phyloP scores from a whole-genome alignment of 2,888 invertebrate species.

The Latrodectus hesperus region DNA sequence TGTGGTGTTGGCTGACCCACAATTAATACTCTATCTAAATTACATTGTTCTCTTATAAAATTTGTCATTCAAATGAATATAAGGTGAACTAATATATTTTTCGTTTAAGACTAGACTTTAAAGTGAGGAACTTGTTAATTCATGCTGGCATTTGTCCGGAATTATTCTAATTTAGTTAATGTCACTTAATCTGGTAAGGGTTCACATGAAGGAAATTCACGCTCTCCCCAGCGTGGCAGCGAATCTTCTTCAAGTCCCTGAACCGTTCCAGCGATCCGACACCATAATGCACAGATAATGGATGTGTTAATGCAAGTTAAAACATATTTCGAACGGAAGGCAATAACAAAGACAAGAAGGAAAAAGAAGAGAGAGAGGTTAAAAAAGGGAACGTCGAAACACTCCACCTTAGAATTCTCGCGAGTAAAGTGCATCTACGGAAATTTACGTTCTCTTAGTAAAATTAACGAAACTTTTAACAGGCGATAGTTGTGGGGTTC shows the following conservation, averaged over 20 bases:
- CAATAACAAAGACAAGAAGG: not conserved
- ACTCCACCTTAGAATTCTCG: not conserved
- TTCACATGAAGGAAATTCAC: not conserved
- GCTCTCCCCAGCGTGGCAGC: not conserved
- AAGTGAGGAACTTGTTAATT: no score
- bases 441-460: slow-evolving; percentile 57
- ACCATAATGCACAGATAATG: not conserved
- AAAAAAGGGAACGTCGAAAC: no score
- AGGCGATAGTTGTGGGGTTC: not conserved
- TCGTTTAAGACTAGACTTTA: no score
- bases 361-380: not conserved
- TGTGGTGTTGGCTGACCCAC: no score
- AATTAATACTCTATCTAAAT: no score
- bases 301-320: not conserved
- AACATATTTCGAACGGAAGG: not conserved
- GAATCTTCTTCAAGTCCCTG: not conserved
- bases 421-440: slow-evolving; percentile 52
- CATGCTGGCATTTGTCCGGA: no score
- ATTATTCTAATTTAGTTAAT: not conserved
- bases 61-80: no score
- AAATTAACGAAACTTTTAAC: slow-evolving; percentile 69
- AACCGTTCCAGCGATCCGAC: not conserved
- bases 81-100: no score
- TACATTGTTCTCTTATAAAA: no score
- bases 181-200: not conserved